Evolutionary conservation across 2,113 vertebrate genomes (phyloP).

Genomic region (Pteruthius melanotis): DNA sequence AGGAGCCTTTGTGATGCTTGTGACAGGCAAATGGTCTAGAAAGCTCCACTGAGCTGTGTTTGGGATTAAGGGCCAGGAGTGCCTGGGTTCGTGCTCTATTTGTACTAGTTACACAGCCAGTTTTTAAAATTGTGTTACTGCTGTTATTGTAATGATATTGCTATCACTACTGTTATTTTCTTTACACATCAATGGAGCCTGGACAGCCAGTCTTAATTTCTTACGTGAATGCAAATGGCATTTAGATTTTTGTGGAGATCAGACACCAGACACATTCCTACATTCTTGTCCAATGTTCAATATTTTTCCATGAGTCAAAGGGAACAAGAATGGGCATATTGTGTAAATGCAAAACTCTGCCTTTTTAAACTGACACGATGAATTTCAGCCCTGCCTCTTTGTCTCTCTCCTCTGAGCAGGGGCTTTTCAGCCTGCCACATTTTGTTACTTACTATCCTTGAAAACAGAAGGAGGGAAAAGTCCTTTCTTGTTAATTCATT

Average conservation of each 20-base stretch:
- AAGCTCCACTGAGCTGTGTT: background rate
- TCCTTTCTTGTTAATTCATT: constrained; percentile 50
- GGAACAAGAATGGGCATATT: constrained; percentile 56
- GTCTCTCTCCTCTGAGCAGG: background rate
- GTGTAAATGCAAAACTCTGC: constrained; percentile 52
- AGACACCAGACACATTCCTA: constrained; percentile 54
- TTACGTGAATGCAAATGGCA: constrained; percentile 24
- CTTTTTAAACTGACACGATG: constrained; percentile 44
- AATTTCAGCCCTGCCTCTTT: constrained; percentile 36
- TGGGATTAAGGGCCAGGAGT: background rate
- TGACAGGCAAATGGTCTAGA: background rate
- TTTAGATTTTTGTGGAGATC: constrained; percentile 57
- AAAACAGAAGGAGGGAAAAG: constrained; percentile 35
- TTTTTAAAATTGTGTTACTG: background rate
- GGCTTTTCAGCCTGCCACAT: constrained; percentile 30
- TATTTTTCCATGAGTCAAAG: constrained; percentile 69
- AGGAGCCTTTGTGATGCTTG: background rate
- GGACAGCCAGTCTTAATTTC: constrained; percentile 7
- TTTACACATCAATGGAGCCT: constrained; percentile 9
- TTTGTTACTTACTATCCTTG: constrained; percentile 20
- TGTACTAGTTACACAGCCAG: background rate
- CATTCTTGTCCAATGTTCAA: constrained; percentile 60
- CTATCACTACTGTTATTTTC: constrained; percentile 57
- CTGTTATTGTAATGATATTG: constrained; percentile 41
- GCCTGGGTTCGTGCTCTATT: background rate